Percentiles rank a stretch among this genome's conserved stretches.
Conservation (phyloP, 2,113 vertebrate species). For the Philantomba maxwellii region DNA sequence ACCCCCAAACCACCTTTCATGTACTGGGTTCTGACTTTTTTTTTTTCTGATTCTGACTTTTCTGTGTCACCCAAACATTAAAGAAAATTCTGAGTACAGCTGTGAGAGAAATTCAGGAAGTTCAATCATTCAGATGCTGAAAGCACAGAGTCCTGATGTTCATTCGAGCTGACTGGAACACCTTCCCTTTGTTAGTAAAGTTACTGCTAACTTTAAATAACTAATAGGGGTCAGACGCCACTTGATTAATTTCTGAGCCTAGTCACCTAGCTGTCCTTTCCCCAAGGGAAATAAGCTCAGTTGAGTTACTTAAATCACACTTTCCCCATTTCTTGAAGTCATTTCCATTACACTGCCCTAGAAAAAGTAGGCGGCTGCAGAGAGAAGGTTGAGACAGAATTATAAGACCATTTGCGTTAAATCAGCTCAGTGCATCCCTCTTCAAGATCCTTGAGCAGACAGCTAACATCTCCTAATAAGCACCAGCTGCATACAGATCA, state of each 20-base stretch:
- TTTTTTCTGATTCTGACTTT: background rate
- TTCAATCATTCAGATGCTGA: background rate
- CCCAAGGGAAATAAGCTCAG: background rate
- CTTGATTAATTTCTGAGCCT: background rate
- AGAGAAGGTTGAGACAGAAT: background rate
- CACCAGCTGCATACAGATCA: background rate
- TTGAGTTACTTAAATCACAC: background rate
- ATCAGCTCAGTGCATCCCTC: background rate
- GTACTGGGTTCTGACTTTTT: background rate
- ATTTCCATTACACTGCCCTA: slow-evolving; percentile 28
- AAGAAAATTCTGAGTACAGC: background rate
- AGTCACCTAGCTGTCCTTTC: background rate
- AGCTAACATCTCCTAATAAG: background rate
- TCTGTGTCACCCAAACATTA: background rate
- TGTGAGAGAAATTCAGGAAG: background rate
- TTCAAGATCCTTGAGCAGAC: background rate
- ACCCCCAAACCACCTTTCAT: background rate
- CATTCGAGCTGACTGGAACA: too few species aligned
- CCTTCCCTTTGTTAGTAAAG: background rate
- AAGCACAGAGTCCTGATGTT: background rate
- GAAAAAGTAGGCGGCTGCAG: background rate
- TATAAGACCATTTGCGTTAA: background rate
- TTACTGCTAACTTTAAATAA: background rate
- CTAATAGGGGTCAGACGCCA: background rate
- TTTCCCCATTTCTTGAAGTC: slow-evolving; percentile 34